These are phyloP conservation scores for Cheilosia vernalis DNA, from an alignment of 2,888 invertebrate species.

Conservation along the genomic window DNA sequence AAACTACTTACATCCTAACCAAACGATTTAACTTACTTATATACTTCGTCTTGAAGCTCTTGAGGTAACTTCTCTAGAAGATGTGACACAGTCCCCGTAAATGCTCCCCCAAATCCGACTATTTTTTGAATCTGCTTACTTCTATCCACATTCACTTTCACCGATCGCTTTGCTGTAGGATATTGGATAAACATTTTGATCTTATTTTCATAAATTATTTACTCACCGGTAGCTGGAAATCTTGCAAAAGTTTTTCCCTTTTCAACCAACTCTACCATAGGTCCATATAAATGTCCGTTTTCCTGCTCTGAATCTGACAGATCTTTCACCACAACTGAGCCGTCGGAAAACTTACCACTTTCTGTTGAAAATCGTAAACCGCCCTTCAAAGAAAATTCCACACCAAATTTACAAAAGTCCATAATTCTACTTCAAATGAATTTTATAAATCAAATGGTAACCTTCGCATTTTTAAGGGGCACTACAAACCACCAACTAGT, in stretches of 20 bases:
- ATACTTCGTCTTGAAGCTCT: slow-evolving; percentile 79
- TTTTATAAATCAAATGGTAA: not conserved
- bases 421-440: not conserved
- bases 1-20: no score
- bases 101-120: slow-evolving; percentile 93
- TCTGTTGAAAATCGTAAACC: slow-evolving; percentile 85
- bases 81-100: slow-evolving; percentile 87
- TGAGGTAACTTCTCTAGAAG: slow-evolving; percentile 78
- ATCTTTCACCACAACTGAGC: slow-evolving; percentile 60
- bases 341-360: slow-evolving; percentile 80
- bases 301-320: not conserved
- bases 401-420: not conserved
- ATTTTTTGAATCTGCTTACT: slow-evolving; percentile 86
- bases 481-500: not conserved
- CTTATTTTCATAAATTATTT: not conserved
- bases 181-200: not conserved
- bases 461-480: not conserved
- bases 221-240: slow-evolving; percentile 14
- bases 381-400: slow-evolving; percentile 76
- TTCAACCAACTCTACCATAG: slow-evolving; percentile 10
- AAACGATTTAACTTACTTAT: slow-evolving; percentile 76
- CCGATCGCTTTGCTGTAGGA: slow-evolving; percentile 17
- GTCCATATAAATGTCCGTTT: no score
- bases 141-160: slow-evolving; percentile 32
- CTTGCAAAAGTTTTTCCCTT: not conserved